A percentile compares a stretch with the other conserved stretches of the same genome.
Evolutionary conservation across 2,797 vertebrate genomes (phyloP).

Genomic region (Trichosurus vulpecula): DNA sequence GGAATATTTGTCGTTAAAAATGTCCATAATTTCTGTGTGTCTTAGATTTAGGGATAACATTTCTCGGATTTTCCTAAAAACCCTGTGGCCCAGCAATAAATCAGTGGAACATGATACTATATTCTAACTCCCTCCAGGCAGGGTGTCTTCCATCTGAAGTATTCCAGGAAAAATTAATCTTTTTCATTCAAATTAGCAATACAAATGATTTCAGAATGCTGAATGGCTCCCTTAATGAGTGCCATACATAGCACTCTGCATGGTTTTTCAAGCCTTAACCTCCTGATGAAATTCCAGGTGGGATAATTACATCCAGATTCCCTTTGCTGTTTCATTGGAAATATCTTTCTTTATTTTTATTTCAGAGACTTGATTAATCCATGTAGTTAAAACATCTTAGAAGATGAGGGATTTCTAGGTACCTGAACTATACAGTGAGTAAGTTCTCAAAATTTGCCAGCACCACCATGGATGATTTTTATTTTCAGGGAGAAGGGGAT

Average conservation of each 20-base stretch:
- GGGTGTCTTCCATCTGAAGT: conserved; percentile 16
- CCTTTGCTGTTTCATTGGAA: not conserved
- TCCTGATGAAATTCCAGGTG: conserved; percentile 26
- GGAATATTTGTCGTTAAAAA: not conserved
- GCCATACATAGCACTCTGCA: not conserved
- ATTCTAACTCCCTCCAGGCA: not conserved
- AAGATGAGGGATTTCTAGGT: conserved; percentile 11
- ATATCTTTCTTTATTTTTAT: conserved; percentile 31
- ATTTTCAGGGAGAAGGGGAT: not conserved
- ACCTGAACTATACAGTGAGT: not conserved
- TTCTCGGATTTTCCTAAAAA: conserved; percentile 59
- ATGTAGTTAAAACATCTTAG: not conserved
- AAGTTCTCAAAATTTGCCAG: not conserved
- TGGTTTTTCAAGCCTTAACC: not conserved
- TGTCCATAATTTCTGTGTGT: not conserved
- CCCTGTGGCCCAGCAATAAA: conserved; percentile 25
- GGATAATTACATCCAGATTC: not conserved
- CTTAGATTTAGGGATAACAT: not conserved
- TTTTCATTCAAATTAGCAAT: not conserved
- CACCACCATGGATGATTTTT: not conserved
- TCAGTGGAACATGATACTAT: not conserved
- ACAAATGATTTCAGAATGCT: not conserved
- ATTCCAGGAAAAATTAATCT: conserved; percentile 17
- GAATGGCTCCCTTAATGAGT: not conserved
- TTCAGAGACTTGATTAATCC: conserved; percentile 1